Base-by-base conservation (phyloP, 2,797 vertebrate species). In the Premnoplex brunnescens region DNA sequence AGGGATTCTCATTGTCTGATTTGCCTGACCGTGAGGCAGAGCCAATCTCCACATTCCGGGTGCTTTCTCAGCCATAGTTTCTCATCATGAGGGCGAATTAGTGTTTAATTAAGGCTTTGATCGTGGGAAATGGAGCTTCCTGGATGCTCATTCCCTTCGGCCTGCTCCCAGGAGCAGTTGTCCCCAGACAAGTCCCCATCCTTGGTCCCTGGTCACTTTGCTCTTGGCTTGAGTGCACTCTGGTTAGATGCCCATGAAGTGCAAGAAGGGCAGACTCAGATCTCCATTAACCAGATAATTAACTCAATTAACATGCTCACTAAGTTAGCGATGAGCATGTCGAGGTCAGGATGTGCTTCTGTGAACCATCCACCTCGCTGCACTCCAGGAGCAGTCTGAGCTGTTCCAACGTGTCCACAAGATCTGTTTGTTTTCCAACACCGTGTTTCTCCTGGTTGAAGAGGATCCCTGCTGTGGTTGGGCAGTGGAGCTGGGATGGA, bases 371-470 rank as follows among this genome's bases (percentile, higher is more conserved):
- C 30, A 20, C 36, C 55, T 78, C 9, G 0, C 1, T 56, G 69
- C 8, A 0, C 18, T 7, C 72, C 6, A 37, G 30, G 39, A 54
- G 51, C 27, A 4, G 21, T 36, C 14, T 13, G 59, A 69, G 24
- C 68, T 28, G 6, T 49, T 30, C 30, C 32, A 73, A 8, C 0
- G 13, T 0, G 0, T 27, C 52, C 49, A 7, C 11, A 8, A 11
- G 73, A 46, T 51, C 34, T 24, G 3, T 24, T 59, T 46, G 5
- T 71, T 82, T 82, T 52, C 67, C 71, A 44, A 3, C 51, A 9
- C 5, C 43, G n/a, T 26, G 63, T 15, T 89, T 58, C 43, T 49
- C 9, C 16, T 46, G 62, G 41, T 18, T n/a, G 46, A 14, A 41
- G 85, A 43, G 30, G 41, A 77, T 89, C 58, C 59, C 32, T 69